phyloP scores from a whole-genome alignment of 1,140 invertebrate genomes.

The Drosophila navojoa region DNA sequence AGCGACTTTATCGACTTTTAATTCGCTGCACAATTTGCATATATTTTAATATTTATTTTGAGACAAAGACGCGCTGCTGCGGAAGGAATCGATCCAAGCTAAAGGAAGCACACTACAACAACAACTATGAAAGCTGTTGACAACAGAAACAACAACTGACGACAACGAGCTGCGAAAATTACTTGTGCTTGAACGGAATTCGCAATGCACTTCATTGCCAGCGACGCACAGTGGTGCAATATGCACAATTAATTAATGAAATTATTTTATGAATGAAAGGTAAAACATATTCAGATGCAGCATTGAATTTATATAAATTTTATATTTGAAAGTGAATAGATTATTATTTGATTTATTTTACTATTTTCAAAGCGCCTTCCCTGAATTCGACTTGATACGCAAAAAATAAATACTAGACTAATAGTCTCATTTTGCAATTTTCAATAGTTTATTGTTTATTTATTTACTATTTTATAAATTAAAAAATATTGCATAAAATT shows the following conservation, averaged over 20 bases:
- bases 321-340: no score
- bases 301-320: neutral
- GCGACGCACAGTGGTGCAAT: constrained; percentile 16
- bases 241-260: neutral
- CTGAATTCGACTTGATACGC: no score
- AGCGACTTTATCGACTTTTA: constrained; percentile 49
- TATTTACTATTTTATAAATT: no score
- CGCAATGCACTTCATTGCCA: constrained; percentile 46
- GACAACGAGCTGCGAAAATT: constrained; percentile 60
- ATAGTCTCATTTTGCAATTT: no score
- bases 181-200: constrained; percentile 71
- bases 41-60: constrained; percentile 25
- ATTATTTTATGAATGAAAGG: neutral
- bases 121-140: neutral
- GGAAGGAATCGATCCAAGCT: constrained; percentile 50
- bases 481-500: no score
- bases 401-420: no score
- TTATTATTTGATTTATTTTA: no score
- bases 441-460: no score
- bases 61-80: constrained; percentile 58
- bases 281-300: no score
- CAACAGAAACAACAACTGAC: constrained; percentile 6
- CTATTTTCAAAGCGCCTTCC: no score
- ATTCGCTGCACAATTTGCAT: constrained; percentile 62
- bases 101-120: constrained; percentile 45